Evolutionary conservation across 2,888 invertebrate genomes (phyloP).

Genomic region (Syrphus vitripennis): DNA sequence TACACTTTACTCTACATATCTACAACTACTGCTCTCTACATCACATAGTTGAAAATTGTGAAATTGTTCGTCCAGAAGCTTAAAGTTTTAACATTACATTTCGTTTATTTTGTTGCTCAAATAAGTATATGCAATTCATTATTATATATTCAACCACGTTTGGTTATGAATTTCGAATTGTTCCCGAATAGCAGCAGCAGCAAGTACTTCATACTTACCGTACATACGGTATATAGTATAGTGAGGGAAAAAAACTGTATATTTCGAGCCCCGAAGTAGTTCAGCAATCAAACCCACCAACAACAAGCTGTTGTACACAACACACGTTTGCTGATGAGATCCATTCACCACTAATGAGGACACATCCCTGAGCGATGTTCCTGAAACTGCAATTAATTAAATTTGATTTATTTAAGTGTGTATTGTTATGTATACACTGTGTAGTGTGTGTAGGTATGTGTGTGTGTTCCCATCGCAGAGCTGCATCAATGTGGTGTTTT

Average conservation of each 20-base stretch:
- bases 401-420: slow-evolving; percentile 69
- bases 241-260: slow-evolving; percentile 20
- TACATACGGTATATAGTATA: too few relatives aligned
- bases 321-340: slow-evolving; percentile 68
- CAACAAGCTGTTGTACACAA: slow-evolving; percentile 59
- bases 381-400: slow-evolving; percentile 72
- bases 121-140: slow-evolving; percentile 9
- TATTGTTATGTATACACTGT: not conserved
- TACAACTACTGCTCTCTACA: too few relatives aligned
- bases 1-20: not conserved
- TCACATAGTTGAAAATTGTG: not conserved
- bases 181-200: slow-evolving; percentile 31
- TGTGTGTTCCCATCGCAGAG: not conserved
- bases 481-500: not conserved
- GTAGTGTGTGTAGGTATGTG: not conserved
- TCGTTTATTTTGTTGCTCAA: not conserved
- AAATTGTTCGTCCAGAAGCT: not conserved
- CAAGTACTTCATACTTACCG: not conserved
- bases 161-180: slow-evolving; percentile 16
- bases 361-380: slow-evolving; percentile 71
- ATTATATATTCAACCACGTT: not conserved
- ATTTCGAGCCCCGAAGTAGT: slow-evolving; percentile 41
- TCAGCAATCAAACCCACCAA: slow-evolving; percentile 61
- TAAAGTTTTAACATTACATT: slow-evolving; percentile 9
- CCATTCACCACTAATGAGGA: slow-evolving; percentile 71